Evolutionary conservation across 92 coral and sea anemone species (phyloP).

Genomic region (Plumapathes pennacea): DNA sequence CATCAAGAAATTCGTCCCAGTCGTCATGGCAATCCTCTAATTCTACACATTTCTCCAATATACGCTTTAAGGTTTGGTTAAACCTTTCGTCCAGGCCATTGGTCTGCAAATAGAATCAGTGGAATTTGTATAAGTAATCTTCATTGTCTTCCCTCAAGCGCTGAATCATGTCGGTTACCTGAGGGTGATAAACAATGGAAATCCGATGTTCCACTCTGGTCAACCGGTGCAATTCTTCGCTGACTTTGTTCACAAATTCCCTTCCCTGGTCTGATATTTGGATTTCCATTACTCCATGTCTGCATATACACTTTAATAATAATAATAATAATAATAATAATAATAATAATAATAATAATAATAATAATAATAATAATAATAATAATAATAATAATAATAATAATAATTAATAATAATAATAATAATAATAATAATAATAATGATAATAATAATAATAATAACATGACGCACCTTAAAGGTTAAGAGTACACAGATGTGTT

Average conservation of each 20-base stretch:
- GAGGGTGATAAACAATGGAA: slow-evolving; percentile 19
- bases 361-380: no score
- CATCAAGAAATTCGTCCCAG: slow-evolving; percentile 26
- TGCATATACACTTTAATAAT: no score
- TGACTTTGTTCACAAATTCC: slow-evolving; percentile 33
- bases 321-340: no score
- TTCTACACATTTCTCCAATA: slow-evolving; percentile 2
- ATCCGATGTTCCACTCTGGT: slow-evolving; percentile 18
- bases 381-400: no score
- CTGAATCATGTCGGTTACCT: no score
- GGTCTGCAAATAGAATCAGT: background rate
- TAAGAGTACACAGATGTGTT: background rate
- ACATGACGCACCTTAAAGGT: no score
- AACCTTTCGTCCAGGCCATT: slow-evolving; percentile 1
- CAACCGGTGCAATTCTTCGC: slow-evolving; percentile 10
- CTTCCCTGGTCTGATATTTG: slow-evolving; percentile 32
- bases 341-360: no score
- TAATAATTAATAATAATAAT: no score
- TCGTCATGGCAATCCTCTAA: slow-evolving; percentile 16
- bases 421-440: no score
- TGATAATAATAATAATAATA: no score
- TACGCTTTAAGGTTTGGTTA: background rate
- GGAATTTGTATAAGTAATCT: background rate
- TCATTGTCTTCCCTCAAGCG: no score
- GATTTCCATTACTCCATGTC: slow-evolving; percentile 20